Percentiles rank a stretch among this genome's conserved stretches.
Evolutionary conservation across 2,113 vertebrate species (phyloP).

Genomic region (Formicarius rufipectus): DNA sequence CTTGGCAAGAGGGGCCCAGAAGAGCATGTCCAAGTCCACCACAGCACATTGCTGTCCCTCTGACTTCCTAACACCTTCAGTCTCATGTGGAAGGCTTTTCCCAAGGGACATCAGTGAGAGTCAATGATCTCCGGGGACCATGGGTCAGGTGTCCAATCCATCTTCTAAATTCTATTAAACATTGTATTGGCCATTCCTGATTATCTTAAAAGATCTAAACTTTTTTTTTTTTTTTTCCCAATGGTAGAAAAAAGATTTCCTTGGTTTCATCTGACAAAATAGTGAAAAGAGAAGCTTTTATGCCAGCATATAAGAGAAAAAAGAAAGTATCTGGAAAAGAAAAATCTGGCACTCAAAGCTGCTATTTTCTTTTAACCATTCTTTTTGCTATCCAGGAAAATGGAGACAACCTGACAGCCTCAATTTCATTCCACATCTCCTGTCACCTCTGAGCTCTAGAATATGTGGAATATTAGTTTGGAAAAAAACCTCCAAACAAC

Average conservation of each 20-base stretch:
- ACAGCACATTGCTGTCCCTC: background rate
- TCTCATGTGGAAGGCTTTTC: background rate
- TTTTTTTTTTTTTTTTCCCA: background rate
- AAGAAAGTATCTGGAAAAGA: background rate
- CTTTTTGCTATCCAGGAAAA: background rate
- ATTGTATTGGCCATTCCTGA: background rate
- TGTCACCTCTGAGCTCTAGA: background rate
- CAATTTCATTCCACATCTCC: background rate
- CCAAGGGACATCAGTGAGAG: background rate
- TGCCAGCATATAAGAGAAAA: background rate
- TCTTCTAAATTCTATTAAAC: background rate
- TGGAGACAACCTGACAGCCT: background rate
- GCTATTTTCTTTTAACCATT: background rate
- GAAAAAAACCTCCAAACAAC: background rate
- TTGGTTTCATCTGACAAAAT: background rate
- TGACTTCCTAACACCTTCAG: background rate
- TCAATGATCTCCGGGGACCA: background rate
- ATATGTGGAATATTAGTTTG: background rate
- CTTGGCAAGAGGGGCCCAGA: background rate
- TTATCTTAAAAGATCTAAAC: background rate
- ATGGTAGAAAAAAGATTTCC: background rate
- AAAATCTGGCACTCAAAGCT: background rate
- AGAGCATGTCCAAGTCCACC: background rate
- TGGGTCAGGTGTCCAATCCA: background rate
- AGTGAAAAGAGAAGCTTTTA: background rate